These are phyloP conservation scores for Peromyscus californicus DNA, from an alignment of 2,113 vertebrate species.

Conservation along the genomic window DNA sequence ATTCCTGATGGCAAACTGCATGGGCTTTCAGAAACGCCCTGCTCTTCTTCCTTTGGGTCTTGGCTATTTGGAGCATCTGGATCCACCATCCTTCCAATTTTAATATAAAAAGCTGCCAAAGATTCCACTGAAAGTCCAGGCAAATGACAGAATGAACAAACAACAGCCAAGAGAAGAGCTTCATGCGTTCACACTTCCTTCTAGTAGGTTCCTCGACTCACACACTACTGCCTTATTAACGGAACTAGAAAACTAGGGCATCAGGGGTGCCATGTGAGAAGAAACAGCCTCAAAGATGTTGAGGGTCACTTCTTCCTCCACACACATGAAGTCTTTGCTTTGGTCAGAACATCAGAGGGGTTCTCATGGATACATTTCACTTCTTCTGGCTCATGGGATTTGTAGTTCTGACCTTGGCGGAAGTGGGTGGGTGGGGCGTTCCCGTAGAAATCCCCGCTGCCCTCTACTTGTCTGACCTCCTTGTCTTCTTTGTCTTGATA, in stretches of 20 bases:
- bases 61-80: neutral
- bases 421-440: neutral
- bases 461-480: neutral
- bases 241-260: neutral
- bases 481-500: neutral
- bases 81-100: neutral
- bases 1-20: neutral
- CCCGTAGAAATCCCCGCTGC: neutral
- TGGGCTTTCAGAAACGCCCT: neutral
- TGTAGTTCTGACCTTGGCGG: neutral
- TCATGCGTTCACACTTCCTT: neutral
- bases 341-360: neutral
- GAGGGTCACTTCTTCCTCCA: neutral
- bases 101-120: neutral
- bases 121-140: neutral
- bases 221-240: neutral
- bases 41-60: neutral
- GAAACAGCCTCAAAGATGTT: neutral
- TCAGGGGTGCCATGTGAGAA: accelerated
- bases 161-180: neutral
- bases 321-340: neutral
- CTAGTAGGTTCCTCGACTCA: neutral
- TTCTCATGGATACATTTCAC: neutral
- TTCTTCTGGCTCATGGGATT: neutral
- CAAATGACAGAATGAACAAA: neutral